Base-by-base conservation (phyloP, 2,888 invertebrate genomes). In the Craniophora ligustri region DNA sequence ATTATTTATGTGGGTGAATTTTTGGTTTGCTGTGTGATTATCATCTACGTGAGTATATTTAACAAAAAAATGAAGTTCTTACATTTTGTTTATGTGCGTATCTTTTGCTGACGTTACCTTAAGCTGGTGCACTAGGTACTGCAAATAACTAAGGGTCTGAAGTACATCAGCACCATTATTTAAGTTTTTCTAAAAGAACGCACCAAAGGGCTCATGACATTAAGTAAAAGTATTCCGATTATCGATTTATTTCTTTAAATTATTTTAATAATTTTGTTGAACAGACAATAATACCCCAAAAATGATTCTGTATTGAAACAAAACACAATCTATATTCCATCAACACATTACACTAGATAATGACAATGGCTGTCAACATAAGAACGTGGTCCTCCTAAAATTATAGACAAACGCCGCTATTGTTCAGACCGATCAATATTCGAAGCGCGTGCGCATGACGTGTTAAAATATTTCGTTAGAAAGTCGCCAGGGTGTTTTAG, bases 391-490 rank as follows among this genome's bases (percentile, higher is more conserved):
- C 67, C 73, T 75, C 84, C 84, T 84, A 85, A 88, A 84, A 87
- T 82, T 83, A 83, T 75, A 80, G 79, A 53, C 77, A 56, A 72
- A 55, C 70, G 64, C 67, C 67, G 68, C 82, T 80, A 87, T 90
- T 91, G 88, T 89, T 76, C 71, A 70, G 38, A 47, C 15, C 67
- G 68, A 86, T 89, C 68, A 86, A 84, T 88, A 92, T 92, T 87
- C 89, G 59, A 83, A 79, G 76, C 83, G 83, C 81, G 75, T 72
- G 75, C 85, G 74, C 81, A 73, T 48, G 57, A 63, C 56, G 63
- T 64, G 81, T 84, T 86, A 78, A 85, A 91, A 90, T 91, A 89
- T 89, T 91, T 90, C 78, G 84, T 80, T 91, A 88, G 92, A 92
- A 92, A 92, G 92, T 91, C 86, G 69, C 80, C 55, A 63, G 58